Conservation (phyloP, 2,113 vertebrate species). For the Echinops telfairi region DNA sequence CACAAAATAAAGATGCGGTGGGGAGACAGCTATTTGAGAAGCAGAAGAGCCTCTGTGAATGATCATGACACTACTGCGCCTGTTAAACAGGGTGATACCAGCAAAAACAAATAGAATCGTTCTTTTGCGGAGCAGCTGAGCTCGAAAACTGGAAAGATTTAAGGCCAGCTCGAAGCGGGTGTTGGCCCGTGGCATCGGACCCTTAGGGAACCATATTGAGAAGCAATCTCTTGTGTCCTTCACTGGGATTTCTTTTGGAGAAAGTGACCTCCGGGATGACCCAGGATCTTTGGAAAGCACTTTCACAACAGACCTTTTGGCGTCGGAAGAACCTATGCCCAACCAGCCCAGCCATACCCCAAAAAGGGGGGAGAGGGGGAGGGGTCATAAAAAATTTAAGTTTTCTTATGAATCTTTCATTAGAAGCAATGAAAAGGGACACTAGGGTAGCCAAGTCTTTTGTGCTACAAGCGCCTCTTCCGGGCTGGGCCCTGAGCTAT, state of each 20-base stretch:
- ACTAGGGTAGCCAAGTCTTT: constrained; percentile 87
- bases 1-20: constrained; percentile 77
- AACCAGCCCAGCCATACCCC: constrained; percentile 86
- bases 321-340: constrained; percentile 84
- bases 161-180: not conserved
- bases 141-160: constrained; percentile 74
- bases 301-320: constrained; percentile 85
- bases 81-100: constrained; percentile 85
- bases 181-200: not conserved
- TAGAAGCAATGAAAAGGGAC: constrained; percentile 90
- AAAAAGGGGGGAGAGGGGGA: constrained; percentile 70
- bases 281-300: constrained; percentile 70
- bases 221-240: constrained; percentile 70
- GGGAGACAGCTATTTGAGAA: constrained; percentile 77
- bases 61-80: constrained; percentile 79
- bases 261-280: not conserved
- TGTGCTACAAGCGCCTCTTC: constrained; percentile 86
- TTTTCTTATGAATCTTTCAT: constrained; percentile 94
- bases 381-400: constrained; percentile 91
- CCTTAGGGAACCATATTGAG: not conserved
- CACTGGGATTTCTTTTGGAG: constrained; percentile 58
- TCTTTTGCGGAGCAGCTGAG: constrained; percentile 83
- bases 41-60: constrained; percentile 72
- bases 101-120: constrained; percentile 85
- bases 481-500: constrained; percentile 83